These are phyloP conservation scores for Trichomycterus rosablanca DNA, from an alignment of 2,113 vertebrate species.

Conservation along the genomic window DNA sequence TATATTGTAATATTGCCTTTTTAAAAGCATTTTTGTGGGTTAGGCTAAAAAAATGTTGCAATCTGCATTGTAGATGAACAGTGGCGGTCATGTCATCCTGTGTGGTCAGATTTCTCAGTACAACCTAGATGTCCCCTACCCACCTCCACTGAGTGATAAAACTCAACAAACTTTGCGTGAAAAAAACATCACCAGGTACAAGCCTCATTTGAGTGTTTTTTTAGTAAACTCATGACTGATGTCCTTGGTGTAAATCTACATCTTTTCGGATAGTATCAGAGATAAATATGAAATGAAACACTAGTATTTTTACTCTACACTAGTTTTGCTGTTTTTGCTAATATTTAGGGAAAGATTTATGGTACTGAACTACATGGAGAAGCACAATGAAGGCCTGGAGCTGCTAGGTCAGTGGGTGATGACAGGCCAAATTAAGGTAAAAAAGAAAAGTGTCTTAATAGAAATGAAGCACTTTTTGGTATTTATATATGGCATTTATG, in stretches of 20 bases:
- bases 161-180: conserved; percentile 63
- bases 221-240: too few relatives aligned
- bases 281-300: too few relatives aligned
- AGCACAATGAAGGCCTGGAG: conserved; percentile 68
- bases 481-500: background rate
- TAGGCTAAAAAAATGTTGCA: too few relatives aligned
- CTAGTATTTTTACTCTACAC: background rate
- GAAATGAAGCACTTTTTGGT: background rate
- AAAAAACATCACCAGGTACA: conserved; percentile 79
- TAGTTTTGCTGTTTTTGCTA: background rate
- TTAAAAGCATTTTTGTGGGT: too few relatives aligned
- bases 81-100: conserved; percentile 79
- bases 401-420: conserved; percentile 83
- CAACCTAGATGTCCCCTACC: conserved; percentile 91
- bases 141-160: conserved; percentile 75
- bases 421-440: conserved; percentile 85
- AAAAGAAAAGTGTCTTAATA: background rate
- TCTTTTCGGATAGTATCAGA: too few relatives aligned
- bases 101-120: conserved; percentile 97
- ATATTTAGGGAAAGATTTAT: conserved; percentile 80
- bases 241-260: too few relatives aligned
- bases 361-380: conserved; percentile 81
- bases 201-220: background rate
- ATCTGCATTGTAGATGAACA: conserved; percentile 77
- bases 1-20: too few relatives aligned